Evolutionary conservation across 2,888 invertebrate genomes (phyloP).

Genomic region (Lacanobia oleracea): DNA sequence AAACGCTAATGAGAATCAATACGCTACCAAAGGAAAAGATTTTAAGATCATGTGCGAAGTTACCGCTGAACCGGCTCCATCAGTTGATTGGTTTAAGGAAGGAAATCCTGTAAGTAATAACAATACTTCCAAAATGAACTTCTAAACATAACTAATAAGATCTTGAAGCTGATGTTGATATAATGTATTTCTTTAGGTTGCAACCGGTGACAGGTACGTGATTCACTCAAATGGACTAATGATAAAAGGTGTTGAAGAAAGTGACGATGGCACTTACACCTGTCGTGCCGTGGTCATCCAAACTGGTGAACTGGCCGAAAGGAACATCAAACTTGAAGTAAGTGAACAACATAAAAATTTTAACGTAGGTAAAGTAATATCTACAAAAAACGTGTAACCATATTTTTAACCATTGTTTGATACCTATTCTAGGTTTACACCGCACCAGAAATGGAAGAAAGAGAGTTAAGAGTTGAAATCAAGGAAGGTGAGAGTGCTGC

Average conservation of each 20-base stretch:
- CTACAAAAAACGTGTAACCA: not conserved
- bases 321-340: constrained; percentile 95
- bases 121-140: not conserved
- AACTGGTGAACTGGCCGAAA: constrained; percentile 94
- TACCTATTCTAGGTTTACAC: constrained; percentile 91
- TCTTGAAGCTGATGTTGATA: not conserved
- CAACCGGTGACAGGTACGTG: constrained; percentile 93
- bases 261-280: constrained; percentile 96
- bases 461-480: constrained; percentile 92
- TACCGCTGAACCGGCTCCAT: constrained; percentile 95
- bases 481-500: constrained; percentile 95
- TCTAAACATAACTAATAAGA: not conserved
- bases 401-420: constrained; percentile 2
- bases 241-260: constrained; percentile 94
- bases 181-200: constrained; percentile 86
- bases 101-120: constrained; percentile 90
- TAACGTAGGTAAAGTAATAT: not conserved
- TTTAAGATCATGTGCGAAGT: constrained; percentile 96
- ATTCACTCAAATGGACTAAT: constrained; percentile 94
- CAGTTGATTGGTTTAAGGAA: constrained; percentile 96
- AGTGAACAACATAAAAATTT: not conserved
- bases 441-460: constrained; percentile 93
- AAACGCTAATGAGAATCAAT: constrained; percentile 96
- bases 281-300: constrained; percentile 96
- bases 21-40: constrained; percentile 94